Conservation (phyloP, 2,797 vertebrate genomes). For the Sciurus vulgaris region DNA sequence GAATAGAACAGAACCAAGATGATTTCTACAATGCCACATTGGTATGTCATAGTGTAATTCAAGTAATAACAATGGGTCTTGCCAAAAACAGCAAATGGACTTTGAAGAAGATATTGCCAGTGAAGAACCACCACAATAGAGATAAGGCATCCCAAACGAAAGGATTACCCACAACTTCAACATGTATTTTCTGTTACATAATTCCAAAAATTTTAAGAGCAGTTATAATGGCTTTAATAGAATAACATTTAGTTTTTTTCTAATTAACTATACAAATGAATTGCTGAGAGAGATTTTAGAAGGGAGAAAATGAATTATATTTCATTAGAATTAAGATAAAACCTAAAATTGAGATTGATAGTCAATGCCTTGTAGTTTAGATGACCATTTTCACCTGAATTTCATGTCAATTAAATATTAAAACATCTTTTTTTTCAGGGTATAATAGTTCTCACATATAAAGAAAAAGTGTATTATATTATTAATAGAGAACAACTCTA, state of each 20-base stretch:
- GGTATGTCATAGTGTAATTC: not conserved
- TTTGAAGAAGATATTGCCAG: not conserved
- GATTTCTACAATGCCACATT: not conserved
- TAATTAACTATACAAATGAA: constrained; percentile 32
- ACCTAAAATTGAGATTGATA: constrained; percentile 8
- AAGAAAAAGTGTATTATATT: not conserved
- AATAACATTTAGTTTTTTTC: constrained; percentile 31
- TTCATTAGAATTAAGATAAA: constrained; percentile 38
- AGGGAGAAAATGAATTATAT: not conserved
- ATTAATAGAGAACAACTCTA: not conserved
- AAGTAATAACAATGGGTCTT: not conserved
- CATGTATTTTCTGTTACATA: not conserved
- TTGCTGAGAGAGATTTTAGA: not conserved
- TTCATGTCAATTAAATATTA: not conserved
- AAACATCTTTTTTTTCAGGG: not conserved
- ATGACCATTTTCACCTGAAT: not conserved
- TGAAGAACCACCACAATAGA: not conserved
- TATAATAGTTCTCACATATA: not conserved
- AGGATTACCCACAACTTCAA: not conserved
- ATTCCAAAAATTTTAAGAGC: constrained; percentile 24
- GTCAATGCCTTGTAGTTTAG: not conserved
- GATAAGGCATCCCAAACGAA: not conserved
- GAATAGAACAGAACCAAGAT: not conserved
- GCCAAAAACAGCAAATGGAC: not conserved
- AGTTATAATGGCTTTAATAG: constrained; percentile 8